Evolutionary conservation across 2,797 vertebrate genomes (phyloP).

Genomic region (Molossus molossus): DNA sequence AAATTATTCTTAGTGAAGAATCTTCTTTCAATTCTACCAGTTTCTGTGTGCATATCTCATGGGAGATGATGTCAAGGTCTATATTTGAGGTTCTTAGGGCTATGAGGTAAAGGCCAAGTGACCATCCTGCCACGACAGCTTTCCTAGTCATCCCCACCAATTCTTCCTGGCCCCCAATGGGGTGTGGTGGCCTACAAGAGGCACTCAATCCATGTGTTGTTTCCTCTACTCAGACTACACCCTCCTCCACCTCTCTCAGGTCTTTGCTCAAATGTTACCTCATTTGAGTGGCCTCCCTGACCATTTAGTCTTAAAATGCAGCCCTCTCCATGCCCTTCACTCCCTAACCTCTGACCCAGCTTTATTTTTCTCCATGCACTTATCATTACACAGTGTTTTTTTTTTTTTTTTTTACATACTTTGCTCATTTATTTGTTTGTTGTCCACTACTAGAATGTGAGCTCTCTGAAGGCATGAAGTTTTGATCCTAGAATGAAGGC

Average conservation of each 20-base stretch:
- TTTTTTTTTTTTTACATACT: not conserved
- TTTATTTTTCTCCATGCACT: not conserved
- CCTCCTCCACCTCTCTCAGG: not conserved
- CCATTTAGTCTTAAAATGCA: not conserved
- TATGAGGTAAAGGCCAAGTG: not conserved
- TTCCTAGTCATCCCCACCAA: not conserved
- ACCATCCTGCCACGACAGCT: not conserved
- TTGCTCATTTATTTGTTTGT: not conserved
- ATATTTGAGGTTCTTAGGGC: not conserved
- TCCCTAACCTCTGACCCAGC: not conserved
- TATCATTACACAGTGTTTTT: not conserved
- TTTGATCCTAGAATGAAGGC: not conserved
- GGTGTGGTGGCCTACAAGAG: not conserved
- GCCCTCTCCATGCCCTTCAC: fast-evolving
- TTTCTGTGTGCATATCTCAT: not conserved
- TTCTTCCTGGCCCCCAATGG: not conserved
- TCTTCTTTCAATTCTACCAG: not conserved
- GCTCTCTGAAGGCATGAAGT: not conserved
- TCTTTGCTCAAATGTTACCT: not conserved
- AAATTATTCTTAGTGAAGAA: not conserved
- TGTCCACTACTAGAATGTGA: not conserved
- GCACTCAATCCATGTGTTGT: not conserved
- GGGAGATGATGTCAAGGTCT: not conserved
- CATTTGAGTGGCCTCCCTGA: not conserved
- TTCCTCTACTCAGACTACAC: not conserved